Percentiles rank a stretch among this genome's conserved stretches.
Evolutionary conservation across 1,140 invertebrate species (phyloP).

Genomic region (Drosophila suzukii): DNA sequence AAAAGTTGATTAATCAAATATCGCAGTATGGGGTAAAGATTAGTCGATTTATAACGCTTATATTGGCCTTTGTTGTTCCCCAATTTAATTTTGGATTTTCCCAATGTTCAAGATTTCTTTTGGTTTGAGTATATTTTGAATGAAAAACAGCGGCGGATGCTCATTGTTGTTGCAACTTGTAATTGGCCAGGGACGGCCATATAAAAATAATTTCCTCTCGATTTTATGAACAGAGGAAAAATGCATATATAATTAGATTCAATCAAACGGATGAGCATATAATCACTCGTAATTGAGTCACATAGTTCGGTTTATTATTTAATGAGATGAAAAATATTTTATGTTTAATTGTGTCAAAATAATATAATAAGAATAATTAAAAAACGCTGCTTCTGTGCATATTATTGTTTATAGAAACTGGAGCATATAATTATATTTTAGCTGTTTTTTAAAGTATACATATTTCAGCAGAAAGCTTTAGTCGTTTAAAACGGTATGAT

Average conservation of each 20-base stretch:
- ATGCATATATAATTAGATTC: slow-evolving; percentile 36
- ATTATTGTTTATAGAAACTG: neutral
- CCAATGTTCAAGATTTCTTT: slow-evolving; percentile 15
- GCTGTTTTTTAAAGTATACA: no score
- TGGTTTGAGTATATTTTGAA: slow-evolving; percentile 41
- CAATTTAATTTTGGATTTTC: slow-evolving; percentile 3
- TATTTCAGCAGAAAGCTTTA: no score
- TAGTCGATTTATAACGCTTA: neutral
- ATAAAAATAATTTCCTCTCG: slow-evolving; percentile 46
- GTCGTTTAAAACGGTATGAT: no score
- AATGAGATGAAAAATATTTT: slow-evolving; percentile 28
- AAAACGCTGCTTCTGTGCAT: neutral
- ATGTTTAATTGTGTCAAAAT: neutral
- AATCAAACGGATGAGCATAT: slow-evolving; percentile 34
- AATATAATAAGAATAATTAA: slow-evolving; percentile 6
- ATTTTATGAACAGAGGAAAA: slow-evolving; percentile 21
- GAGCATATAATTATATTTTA: neutral
- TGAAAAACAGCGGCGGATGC: slow-evolving; percentile 24
- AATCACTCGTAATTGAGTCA: slow-evolving; percentile 31
- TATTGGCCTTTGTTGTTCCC: slow-evolving; percentile 6
- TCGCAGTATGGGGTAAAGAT: neutral
- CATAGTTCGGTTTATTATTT: slow-evolving; percentile 27
- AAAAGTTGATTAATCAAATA: neutral
- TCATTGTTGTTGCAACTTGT: slow-evolving; percentile 54
- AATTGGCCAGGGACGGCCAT: slow-evolving; percentile 41